Evolutionary conservation across 2,888 invertebrate species (phyloP).

Genomic region (Eristalis intricaria): DNA sequence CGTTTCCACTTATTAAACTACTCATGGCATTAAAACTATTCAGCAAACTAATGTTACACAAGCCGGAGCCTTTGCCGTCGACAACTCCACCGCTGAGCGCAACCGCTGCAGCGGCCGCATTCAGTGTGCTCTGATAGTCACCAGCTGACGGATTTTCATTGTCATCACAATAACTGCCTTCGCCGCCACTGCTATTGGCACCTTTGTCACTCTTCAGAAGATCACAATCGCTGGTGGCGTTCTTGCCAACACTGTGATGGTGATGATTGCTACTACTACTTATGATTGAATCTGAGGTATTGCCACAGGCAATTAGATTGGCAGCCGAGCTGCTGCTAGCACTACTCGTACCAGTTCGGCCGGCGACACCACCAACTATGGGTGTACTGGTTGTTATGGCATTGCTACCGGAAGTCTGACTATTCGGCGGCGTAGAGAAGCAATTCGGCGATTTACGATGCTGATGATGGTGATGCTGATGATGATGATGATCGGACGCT

Average conservation of each 20-base stretch:
- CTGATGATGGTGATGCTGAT: slow-evolving; percentile 48
- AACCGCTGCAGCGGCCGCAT: slow-evolving; percentile 75
- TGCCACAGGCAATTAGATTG: slow-evolving; percentile 43
- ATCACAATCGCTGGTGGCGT: slow-evolving; percentile 73
- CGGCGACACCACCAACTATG: slow-evolving; percentile 33
- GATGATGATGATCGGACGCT: slow-evolving; percentile 60
- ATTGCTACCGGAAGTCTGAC: slow-evolving; percentile 48
- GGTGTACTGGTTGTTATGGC: slow-evolving; percentile 62
- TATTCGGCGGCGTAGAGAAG: slow-evolving; percentile 68
- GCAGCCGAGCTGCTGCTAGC: slow-evolving; percentile 18
- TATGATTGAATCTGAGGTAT: slow-evolving; percentile 61
- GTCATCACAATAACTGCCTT: slow-evolving; percentile 73
- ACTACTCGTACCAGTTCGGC: slow-evolving; percentile 44
- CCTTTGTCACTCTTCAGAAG: slow-evolving; percentile 73
- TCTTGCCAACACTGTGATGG: slow-evolving; percentile 68
- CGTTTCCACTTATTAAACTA: slow-evolving; percentile 78
- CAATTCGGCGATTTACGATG: slow-evolving; percentile 75
- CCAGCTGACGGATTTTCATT: slow-evolving; percentile 71
- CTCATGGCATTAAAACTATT: slow-evolving; percentile 80
- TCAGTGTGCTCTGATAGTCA: slow-evolving; percentile 76
- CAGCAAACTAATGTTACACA: slow-evolving; percentile 78
- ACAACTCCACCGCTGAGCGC: slow-evolving; percentile 73
- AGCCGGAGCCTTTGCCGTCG: slow-evolving; percentile 74
- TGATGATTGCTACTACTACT: slow-evolving; percentile 76
- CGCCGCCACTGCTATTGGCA: slow-evolving; percentile 76